Evolutionary conservation across 2,888 invertebrate genomes (phyloP), one percentile per base, ranked within the genome.

Genomic region (Branchellion lobata): DNA sequence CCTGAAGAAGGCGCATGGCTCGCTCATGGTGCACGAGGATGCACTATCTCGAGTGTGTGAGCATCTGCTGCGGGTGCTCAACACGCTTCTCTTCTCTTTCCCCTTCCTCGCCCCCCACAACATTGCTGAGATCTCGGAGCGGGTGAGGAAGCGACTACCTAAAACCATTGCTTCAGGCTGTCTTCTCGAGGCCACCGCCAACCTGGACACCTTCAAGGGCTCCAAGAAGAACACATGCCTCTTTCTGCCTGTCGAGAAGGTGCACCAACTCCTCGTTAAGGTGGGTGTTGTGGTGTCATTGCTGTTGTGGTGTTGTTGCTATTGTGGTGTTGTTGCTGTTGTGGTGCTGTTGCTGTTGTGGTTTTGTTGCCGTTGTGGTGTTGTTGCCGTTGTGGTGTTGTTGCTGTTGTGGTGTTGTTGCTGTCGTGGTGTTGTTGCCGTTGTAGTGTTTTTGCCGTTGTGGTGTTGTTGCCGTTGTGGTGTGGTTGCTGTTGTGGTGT

Each of bases 101-200:
- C 87, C 86, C 86, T 92, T 93, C 47, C 84, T 84, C 1, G 86
- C 86, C 81, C 87, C 86, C 14, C 87, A 87, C 82, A 83, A 82
- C 1, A 84, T 85, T 21, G 84, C 84, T 57, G 97, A 97, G 89
- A 94, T 97, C 84, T 96, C 96, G 87, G 95, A 95, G 85, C 91
- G 95, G 82, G 95, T 97, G 51, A 91, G 92, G 83, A 92, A 92
- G 84, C 93, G 94, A 78, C 96, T 96, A 90, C 96, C 96, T n/a
- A 92, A 93, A 24, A 96, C 96, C 1, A 93, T 97, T 84, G 95
- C 96, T 89, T 92, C 92, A 86, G 96, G 96, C 95, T 95, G 96
- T 75, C 90, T 95, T 81, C 91, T 91, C 82, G 96, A 96, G 87
- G 96, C 96, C 27, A 92, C 92, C 83, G 93, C 93, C 85, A 93